Evolutionary conservation across 1,140 invertebrate species (phyloP).

Genomic region (Apis cerana): DNA sequence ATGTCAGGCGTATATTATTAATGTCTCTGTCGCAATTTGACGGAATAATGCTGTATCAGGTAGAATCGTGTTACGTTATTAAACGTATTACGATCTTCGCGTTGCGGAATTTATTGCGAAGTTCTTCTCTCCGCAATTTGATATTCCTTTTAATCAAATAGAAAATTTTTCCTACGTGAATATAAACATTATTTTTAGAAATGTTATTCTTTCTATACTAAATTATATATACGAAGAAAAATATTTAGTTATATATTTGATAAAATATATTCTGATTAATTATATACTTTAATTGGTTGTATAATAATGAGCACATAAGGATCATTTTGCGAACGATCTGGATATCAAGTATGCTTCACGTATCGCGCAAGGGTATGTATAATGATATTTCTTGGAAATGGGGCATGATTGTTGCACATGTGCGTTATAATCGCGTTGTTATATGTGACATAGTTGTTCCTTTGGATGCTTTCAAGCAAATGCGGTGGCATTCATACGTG

Average conservation of each 20-base stretch:
- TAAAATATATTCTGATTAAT: no score
- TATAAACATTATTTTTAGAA: no score
- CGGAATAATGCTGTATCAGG: no score
- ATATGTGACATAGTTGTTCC: neutral
- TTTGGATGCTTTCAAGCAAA: neutral
- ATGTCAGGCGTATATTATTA: neutral
- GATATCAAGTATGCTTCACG: neutral
- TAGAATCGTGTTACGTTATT: neutral
- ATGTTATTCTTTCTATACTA: no score
- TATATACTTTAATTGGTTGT: neutral
- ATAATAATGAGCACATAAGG: neutral
- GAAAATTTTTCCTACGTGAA: no score
- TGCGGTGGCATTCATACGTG: neutral
- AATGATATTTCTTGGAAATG: neutral
- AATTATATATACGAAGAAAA: no score
- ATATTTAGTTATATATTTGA: no score
- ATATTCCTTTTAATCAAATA: no score
- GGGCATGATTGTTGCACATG: neutral
- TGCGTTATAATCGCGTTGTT: slow-evolving; percentile 6
- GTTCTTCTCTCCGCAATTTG: no score
- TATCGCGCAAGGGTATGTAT: neutral
- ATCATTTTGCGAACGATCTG: neutral
- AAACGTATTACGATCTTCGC: neutral
- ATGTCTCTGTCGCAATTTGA: neutral
- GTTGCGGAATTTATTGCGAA: neutral